Evolutionary conservation across 2,113 vertebrate genomes (phyloP), one percentile per base, ranked within the genome.

Genomic region (Poeciliopsis retropinna): DNA sequence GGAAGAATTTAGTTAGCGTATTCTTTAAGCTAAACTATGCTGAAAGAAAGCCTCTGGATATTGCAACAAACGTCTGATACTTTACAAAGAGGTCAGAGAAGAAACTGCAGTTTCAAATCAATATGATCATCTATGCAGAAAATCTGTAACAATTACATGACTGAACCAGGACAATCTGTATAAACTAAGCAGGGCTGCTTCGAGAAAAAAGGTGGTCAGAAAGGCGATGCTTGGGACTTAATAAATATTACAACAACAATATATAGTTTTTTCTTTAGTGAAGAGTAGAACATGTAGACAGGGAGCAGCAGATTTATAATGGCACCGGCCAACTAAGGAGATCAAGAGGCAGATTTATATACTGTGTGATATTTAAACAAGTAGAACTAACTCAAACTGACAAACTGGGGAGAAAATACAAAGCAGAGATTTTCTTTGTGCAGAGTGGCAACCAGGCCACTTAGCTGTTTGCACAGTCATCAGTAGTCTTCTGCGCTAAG

Each of bases 381-480:
- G 2, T 19, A 64, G 29, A 67, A 68, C 78, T 1, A 83, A 81
- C 82, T 60, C 70, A 39, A 29, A 64, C 39, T 37, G 37, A 69
- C 76, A 70, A 41, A 39, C 22, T 31, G 51, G 44, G 37, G 47
- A 44, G 14, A 57, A 57, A 47, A 47, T 47, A 62, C 79, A 83
- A 84, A 69, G 47, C 39, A 54, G 30, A 39, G 75, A 82, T 81
- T 82, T 70, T n/a, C 7, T 54, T 54, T 5, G 1, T 14, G 64
- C 37, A 29, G 8, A 44, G 3, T 12, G 15, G 4, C 13, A 75
- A 77, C 72, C 64, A 27, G 37, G 41, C 14, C 30, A n/a, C 47
- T 37, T 78, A 87, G 86, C 78, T 66, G 82, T 91, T 89, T 86
- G 78, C 51, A 82, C 75, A 82, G 66, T 78, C 62, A 70, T 62